Evolutionary conservation across 2,797 vertebrate genomes (phyloP).

Genomic region (Cynopterus sphinx): DNA sequence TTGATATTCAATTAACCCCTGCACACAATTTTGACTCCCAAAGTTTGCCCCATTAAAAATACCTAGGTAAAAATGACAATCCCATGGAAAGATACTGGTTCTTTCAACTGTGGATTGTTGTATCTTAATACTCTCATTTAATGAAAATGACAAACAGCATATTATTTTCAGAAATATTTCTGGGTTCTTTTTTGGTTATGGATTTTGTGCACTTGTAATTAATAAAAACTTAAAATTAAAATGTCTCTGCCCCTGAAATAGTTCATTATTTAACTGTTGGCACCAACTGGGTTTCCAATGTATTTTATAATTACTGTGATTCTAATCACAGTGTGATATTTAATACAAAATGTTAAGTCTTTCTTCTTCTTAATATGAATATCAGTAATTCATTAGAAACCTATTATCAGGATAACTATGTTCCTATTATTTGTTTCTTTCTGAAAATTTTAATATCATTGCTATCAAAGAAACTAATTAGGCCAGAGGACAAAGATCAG

Average conservation of each 20-base stretch:
- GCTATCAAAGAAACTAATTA: conserved; percentile 80
- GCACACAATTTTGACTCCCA: not conserved
- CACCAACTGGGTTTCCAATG: not conserved
- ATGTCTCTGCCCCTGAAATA: not conserved
- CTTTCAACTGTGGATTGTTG: not conserved
- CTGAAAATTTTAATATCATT: conserved; percentile 72
- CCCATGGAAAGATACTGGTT: not conserved
- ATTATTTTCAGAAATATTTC: not conserved
- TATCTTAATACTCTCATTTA: not conserved
- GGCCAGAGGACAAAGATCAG: conserved; percentile 52
- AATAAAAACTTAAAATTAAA: conserved; percentile 12
- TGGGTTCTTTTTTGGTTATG: not conserved
- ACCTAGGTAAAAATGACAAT: not conserved
- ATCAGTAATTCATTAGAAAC: conserved; percentile 69
- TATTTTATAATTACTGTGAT: not conserved
- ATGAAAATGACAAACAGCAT: not conserved
- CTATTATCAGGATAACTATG: conserved; percentile 68
- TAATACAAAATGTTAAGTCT: conserved; percentile 32
- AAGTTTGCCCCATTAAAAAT: not conserved
- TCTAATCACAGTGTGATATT: not conserved
- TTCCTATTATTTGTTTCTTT: conserved; percentile 76
- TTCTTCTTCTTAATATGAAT: conserved; percentile 68
- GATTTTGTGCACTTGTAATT: conserved; percentile 20
- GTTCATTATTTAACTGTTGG: not conserved
- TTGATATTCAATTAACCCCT: not conserved